Conservation (phyloP, 2,797 vertebrate species). For the Oreochromis mossambicus region DNA sequence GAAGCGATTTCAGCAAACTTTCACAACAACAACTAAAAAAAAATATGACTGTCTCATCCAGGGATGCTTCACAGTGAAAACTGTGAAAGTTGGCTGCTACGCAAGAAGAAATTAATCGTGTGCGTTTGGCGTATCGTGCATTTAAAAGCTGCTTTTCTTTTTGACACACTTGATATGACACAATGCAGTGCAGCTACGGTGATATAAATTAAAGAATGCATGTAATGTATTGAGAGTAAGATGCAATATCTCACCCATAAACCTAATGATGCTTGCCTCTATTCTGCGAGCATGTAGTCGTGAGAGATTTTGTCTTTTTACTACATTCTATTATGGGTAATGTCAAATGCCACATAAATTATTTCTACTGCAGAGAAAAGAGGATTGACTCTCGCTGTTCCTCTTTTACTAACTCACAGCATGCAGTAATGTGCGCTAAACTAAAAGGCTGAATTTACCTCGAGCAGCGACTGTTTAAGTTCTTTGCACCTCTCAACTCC, state of each 20-base stretch:
- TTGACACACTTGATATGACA: background rate
- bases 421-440: conserved; percentile 11
- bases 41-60: fast-evolving
- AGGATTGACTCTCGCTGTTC: conserved; percentile 24
- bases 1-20: background rate
- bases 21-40: background rate
- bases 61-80: background rate
- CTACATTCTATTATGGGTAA: background rate
- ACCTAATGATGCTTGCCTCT: background rate
- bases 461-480: background rate
- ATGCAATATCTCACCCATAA: background rate
- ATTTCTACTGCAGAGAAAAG: conserved; percentile 39
- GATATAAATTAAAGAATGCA: background rate
- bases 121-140: background rate
- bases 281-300: background rate
- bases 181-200: background rate
- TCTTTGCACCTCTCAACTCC: background rate
- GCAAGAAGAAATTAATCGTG: background rate
- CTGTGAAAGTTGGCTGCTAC: background rate
- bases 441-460: conserved; percentile 21
- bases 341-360: conserved; percentile 45
- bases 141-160: background rate
- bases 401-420: conserved; percentile 41
- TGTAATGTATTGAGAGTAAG: background rate
- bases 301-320: conserved; percentile 13